Percentiles rank a stretch among this genome's conserved stretches.
Conservation (phyloP, 2,113 vertebrate genomes). For the Coreoperca whiteheadi region DNA sequence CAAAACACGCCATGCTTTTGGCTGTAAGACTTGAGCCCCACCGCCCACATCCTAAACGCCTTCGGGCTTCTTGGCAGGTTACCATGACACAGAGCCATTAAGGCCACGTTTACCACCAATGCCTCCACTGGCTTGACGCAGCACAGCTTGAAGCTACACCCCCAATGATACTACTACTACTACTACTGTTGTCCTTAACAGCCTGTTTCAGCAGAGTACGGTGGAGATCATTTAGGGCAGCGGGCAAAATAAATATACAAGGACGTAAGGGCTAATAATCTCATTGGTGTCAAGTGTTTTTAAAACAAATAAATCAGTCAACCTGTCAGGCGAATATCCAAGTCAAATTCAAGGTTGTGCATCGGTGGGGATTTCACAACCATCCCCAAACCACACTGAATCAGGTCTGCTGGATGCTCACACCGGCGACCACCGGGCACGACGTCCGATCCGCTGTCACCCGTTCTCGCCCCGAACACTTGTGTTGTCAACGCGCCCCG, state of each 20-base stretch:
- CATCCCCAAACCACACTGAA: background rate
- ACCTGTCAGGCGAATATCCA: background rate
- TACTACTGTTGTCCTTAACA: too few relatives aligned
- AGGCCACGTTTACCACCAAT: constrained; percentile 13
- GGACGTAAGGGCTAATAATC: too few relatives aligned
- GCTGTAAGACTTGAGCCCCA: background rate
- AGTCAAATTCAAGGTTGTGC: background rate
- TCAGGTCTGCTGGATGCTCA: background rate
- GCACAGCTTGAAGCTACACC: background rate
- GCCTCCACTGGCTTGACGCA: background rate
- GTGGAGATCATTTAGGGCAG: background rate
- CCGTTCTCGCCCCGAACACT: background rate
- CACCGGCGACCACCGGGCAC: background rate
- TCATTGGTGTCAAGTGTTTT: background rate
- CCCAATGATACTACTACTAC: background rate
- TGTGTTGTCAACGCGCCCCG: background rate
- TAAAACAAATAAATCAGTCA: too few relatives aligned
- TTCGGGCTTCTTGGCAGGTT: constrained; percentile 10
- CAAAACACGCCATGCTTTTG: background rate
- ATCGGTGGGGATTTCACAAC: background rate
- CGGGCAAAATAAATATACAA: background rate
- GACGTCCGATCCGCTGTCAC: constrained; percentile 1
- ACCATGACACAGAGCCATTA: constrained; percentile 17
- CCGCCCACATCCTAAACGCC: background rate
- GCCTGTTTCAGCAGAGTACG: background rate